Conservation (phyloP, 2,113 vertebrate species). For the Amblyopsis rosae region DNA sequence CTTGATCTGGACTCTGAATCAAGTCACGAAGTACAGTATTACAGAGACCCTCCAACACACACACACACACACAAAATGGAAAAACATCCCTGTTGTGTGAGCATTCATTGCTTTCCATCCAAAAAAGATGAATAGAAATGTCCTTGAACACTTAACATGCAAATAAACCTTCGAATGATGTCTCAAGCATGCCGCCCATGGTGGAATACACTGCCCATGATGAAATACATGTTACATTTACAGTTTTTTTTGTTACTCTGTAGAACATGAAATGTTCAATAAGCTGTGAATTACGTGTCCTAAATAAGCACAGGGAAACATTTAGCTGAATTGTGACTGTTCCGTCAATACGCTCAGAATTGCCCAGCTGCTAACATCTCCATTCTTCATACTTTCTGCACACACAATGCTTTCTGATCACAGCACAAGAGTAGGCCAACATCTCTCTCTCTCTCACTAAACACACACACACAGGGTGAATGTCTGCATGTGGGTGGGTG, state of each 20-base stretch:
- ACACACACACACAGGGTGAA: no score
- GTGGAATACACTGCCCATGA: no score
- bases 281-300: no score
- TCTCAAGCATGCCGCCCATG: no score
- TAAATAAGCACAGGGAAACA: neutral
- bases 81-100: constrained; percentile 1
- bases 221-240: no score
- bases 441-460: neutral
- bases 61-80: constrained; percentile 31
- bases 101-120: neutral
- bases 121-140: constrained; percentile 11
- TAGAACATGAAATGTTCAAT: no score
- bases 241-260: no score
- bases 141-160: neutral
- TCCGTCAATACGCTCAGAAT: neutral
- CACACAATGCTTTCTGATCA: no score
- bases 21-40: neutral
- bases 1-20: neutral
- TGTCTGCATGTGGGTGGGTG: no score
- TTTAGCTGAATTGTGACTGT: neutral
- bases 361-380: no score
- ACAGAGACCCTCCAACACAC: constrained; percentile 5
- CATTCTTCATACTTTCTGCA: neutral
- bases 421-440: no score
- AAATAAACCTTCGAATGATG: no score